Base-by-base conservation (phyloP, 2,888 invertebrate genomes). In the Pycnomerus fuliginosus region DNA sequence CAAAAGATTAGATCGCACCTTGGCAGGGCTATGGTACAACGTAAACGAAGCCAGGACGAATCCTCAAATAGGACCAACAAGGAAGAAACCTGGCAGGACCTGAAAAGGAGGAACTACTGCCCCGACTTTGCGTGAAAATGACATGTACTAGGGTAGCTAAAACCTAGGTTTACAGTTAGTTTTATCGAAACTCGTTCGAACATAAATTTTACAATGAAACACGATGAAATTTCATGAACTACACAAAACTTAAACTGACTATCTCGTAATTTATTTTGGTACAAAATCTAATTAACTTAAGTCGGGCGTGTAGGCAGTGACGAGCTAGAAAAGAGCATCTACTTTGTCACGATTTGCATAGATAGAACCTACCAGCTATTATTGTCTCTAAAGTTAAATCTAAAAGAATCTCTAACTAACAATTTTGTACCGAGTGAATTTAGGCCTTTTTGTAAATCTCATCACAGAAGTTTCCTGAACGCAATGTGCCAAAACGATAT, bases 191-290 rank as follows among this genome's bases (percentile, higher is more conserved):
- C 47, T 46, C 55, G 56, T 53, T 56, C 55, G 55, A 50, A 53
- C 57, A n/a, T 55, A 53, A 54, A 46, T 49, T 57, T 55, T 56
- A 56, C 52, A 60, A 55, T 56, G 63, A 55, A 56, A 67, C 68
- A 67, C 67, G 67, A 61, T 62, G 70, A 71, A 71, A 71, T 71
- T 71, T 71, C 71, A 71, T 71, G 71, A 69, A 58, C 60, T 59
- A 56, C 48, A 50, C 36, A 28, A 12, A 28, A 2, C n/a, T n/a
- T n/a, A n/a, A n/a, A n/a, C n/a, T n/a, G n/a, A n/a, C n/a, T n/a
- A n/a, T n/a, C n/a, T n/a, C n/a, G n/a, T n/a, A n/a, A n/a, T n/a
- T 20, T 8, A 20, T 15, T 15, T 16, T n/a, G 7, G 23, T 32
- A 46, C 31, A 38, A 33, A 40, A 27, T 17, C 10, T 7, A 16